Evolutionary conservation across 2,888 invertebrate species (phyloP), one percentile per base, ranked within the genome.

Genomic region (Diplolepis rosae): DNA sequence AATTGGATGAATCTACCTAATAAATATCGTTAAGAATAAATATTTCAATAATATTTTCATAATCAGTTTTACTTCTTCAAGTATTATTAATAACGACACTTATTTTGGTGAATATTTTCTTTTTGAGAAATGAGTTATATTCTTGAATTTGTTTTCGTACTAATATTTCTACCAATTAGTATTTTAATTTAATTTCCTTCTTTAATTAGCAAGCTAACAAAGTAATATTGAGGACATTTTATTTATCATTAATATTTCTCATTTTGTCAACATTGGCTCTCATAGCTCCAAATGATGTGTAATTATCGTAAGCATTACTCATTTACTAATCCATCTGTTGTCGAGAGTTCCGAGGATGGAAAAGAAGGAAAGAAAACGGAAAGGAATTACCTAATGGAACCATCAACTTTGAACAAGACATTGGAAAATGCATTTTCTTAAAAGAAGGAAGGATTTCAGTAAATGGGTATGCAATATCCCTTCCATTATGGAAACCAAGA

Each of bases 271-370:
- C 71, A 71, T 72, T 73, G 71, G 74, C 65, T 70, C 71, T 4
- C 66, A 27, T 22, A 71, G 69, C 73, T 71, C 69, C 69, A 67
- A 66, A 67, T 76, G 71, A 66, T 70, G 65, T 71, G 70, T 70
- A 76, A 76, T 76, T 76, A 76, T 72, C 69, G 71, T 50, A 68
- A 73, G 54, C 68, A 54, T 15, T 45, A 18, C 70, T 71, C 70
- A 39, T 68, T 70, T 66, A 4, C 48, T 56, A 52, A 68, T 67
- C 71, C 61, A 66, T 56, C 70, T 67, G 30, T 66, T 48, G 70
- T 70, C 51, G 67, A 42, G 71, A 69, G 67, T 69, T 75, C 65
- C 66, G 65, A 68, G 71, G 69, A 69, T 45, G n/a, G 45, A 45
- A 45, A 45, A 45, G 45, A 15, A 69, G 71, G 71, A 69, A 73